Base-by-base conservation (phyloP, 1,140 invertebrate species). In the Brachionus manjavacas region DNA sequence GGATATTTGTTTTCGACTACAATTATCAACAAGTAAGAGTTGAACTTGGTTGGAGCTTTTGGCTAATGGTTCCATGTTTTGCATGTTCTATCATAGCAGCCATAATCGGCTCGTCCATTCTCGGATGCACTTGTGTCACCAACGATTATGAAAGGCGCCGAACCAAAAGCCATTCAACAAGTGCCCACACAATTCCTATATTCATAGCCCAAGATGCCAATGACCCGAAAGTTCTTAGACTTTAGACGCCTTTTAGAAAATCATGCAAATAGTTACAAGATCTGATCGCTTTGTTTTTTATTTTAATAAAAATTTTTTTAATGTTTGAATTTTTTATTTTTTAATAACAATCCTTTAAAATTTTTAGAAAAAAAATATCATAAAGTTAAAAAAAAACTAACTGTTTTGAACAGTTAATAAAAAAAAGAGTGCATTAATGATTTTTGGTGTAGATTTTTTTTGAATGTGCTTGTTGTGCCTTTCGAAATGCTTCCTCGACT, bases 61-160 rank as follows among this genome's bases (percentile, higher is more conserved):
- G 79, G 79, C 31, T 81, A 8, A 41, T 81, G 79, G 39, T 39
- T 8, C 31, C 52, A 60, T 35, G 14, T 23, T 81, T 81, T 81
- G 52, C 39, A 35, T 41, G 52, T 20, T 14, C 35, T 12, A 68
- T 81, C 11, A 66, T 68, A 64, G 79, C 79, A 0, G 35, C 52
- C 2, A 20, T 64, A 11, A 81, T 81, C 20, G 79, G 79, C 39
- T 81, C 79, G 23, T 23, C 79, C 12, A 81, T 81, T 8, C 41
- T 81, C 3, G 79, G 79, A 4, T 81, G 79, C 60, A 81, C 79
- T 31, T 81, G 79, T 81, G 79, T 81, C 8, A 81, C 79, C 7
- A 81, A 81, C 16, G 20, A 76, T 28, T 76, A 23, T 9, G 72
- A 76, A 76, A 46, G 72, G 28, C 41, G 20, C 41, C n/a, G 28